Evolutionary conservation across 2,888 invertebrate species (phyloP), one percentile per base, ranked within the genome.

Genomic region (Linyphia triangularis): DNA sequence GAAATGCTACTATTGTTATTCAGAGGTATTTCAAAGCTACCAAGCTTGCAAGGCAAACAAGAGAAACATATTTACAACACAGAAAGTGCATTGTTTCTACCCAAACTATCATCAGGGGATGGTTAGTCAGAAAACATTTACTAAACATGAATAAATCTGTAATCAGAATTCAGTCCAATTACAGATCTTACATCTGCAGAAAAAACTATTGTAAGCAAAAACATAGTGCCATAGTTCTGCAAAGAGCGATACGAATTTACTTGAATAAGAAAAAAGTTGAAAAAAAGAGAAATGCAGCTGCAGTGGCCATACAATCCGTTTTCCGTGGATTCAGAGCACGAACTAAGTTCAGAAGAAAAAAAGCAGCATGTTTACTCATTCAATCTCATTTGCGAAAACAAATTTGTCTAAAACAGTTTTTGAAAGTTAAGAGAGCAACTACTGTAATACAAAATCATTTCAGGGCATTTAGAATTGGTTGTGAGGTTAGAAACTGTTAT

Each of bases 361-460:
- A 43, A 61, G 57, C n/a, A 10, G 33, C 82, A 28, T 51, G 51
- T 22, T 22, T 26, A 26, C 19, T 40, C 37, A 3, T 70, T 10
- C 69, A 70, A 40, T 26, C 69, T 2, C 33, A 24, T 0, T 22
- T 24, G 33, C 43, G 79, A 13, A 10, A 51, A n/a, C 24, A 22
- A n/a, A 57, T 33, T 19, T 85, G 73, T 6, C 67, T 72, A 16
- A 78, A 59, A 16, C 61, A 84, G 22, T 91, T 88, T 78, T 22
- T 81, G 33, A 30, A 43, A 6, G 67, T 70, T 26, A 90, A 85
- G 43, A 19, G 24, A 30, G 90, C 91, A 10, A 90, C 90, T 1
- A 24, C 89, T 7, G 40, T 70, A 13, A 70, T 70, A 24, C 69
- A 70, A 70, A 70, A 40, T 70, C 24, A 19, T 24, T 70, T 33